These are phyloP conservation scores for Chamaetylas fuelleborni DNA, from an alignment of 2,113 vertebrate species.

Conservation along the genomic window DNA sequence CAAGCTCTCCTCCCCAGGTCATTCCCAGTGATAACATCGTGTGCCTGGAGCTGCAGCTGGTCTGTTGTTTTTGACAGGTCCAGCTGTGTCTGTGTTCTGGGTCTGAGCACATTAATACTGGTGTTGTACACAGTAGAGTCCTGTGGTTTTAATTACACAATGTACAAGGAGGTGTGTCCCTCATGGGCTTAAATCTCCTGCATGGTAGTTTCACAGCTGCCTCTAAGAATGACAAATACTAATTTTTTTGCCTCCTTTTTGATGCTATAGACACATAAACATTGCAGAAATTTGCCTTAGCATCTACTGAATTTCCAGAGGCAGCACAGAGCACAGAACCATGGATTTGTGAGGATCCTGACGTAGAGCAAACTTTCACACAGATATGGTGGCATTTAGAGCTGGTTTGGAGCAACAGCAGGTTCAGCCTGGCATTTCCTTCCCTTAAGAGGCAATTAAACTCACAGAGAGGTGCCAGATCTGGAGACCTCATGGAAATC, in stretches of 20 bases:
- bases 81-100: not conserved
- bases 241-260: not conserved
- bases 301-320: not conserved
- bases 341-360: not conserved
- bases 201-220: not conserved
- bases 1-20: not conserved
- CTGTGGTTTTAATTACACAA: not conserved
- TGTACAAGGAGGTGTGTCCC: not conserved
- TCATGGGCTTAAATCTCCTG: not conserved
- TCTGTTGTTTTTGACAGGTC: not conserved
- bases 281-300: not conserved
- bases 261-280: not conserved
- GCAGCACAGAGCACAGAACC: not conserved
- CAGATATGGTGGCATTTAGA: not conserved
- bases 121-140: not conserved
- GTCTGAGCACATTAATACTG: not conserved
- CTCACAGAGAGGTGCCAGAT: not conserved
- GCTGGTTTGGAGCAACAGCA: not conserved
- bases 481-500: not conserved
- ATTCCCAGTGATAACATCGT: not conserved
- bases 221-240: not conserved
- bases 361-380: not conserved
- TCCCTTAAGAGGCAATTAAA: conserved; percentile 25
- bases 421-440: not conserved
- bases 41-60: not conserved